Base-by-base conservation (phyloP, 2,888 invertebrate species). In the Eledona agricola region DNA sequence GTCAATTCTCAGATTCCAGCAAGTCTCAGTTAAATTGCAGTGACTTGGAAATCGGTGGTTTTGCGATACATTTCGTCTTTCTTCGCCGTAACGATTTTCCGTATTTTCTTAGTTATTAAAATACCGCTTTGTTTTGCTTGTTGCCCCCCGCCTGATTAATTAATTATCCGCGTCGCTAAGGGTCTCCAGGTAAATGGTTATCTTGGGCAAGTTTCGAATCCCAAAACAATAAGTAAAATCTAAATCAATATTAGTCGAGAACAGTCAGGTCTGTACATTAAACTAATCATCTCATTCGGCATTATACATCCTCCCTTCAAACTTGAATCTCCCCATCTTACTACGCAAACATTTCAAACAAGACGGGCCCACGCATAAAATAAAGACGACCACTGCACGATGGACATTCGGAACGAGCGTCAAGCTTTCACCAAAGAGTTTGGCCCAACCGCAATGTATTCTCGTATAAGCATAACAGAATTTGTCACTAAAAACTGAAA, bases 171-270 rank as follows among this genome's bases (percentile, higher is more conserved):
- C 40, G 37, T 47, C 47, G 46, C 40, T 49, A 38, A 50, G 45
- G 45, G 50, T 45, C 55, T 50, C 31, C 63, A 65, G 65, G 65
- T 65, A 64, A 65, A 64, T 56, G 59, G 57, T 50, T 61, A 62
- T 60, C 58, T 50, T 45, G 51, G 57, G 42, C 53, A 62, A 60
- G 62, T 55, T 59, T 56, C 53, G 58, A 55, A 58, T 56, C 60
- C 64, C 65, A 66, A 71, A 68, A 71, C 70, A 68, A 70, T 68
- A 68, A 67, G 67, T 67, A 68, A 70, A 70, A 70, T 69, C 66
- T 69, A 65, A 72, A 72, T 70, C 71, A 72, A 72, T 72, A 72
- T 71, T 70, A 66, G 67, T 66, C 60, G 59, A 61, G 64, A 63
- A 64, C 63, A 64, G 67, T 65, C 66, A 64, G 65, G 66, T 63